Conservation (phyloP, 2,113 vertebrate species). For the Cinclus mexicanus region DNA sequence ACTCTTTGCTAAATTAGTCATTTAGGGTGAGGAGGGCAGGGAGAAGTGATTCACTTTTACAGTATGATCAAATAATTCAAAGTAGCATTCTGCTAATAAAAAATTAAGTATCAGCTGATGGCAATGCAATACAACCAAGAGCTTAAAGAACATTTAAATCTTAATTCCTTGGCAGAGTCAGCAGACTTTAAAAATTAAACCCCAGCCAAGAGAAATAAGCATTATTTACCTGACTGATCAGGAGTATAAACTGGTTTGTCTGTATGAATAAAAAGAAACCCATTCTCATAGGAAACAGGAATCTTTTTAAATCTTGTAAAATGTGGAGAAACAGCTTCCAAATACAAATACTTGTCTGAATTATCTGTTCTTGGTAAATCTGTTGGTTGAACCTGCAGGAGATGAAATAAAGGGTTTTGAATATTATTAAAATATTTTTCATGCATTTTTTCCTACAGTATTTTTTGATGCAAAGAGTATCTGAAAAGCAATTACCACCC, state of each 20-base stretch:
- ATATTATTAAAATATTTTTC: not conserved
- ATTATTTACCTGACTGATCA: conserved; percentile 81
- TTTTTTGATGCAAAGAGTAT: not conserved
- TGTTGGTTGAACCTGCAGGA: conserved; percentile 73
- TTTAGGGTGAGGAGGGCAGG: not conserved
- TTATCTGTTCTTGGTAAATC: conserved; percentile 61
- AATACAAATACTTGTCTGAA: conserved; percentile 70
- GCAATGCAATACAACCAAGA: not conserved
- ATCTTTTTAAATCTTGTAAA: conserved; percentile 78
- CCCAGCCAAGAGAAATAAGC: not conserved
- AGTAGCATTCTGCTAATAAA: not conserved
- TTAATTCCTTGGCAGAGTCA: not conserved
- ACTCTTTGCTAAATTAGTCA: not conserved
- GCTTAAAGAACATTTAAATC: not conserved
- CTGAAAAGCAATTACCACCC: not conserved
- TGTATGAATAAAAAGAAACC: conserved; percentile 89
- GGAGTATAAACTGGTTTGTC: conserved; percentile 94
- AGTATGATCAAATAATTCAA: not conserved
- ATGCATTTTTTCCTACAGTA: not conserved
- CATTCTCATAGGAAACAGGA: conserved; percentile 81
- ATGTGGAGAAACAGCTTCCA: conserved; percentile 78
- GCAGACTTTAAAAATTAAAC: not conserved
- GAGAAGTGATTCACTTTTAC: not conserved
- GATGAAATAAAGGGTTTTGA: not conserved
- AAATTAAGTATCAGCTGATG: not conserved